phyloP scores from a whole-genome alignment of 1,140 invertebrate genomes.

The Aphaenogaster ashmeadi region DNA sequence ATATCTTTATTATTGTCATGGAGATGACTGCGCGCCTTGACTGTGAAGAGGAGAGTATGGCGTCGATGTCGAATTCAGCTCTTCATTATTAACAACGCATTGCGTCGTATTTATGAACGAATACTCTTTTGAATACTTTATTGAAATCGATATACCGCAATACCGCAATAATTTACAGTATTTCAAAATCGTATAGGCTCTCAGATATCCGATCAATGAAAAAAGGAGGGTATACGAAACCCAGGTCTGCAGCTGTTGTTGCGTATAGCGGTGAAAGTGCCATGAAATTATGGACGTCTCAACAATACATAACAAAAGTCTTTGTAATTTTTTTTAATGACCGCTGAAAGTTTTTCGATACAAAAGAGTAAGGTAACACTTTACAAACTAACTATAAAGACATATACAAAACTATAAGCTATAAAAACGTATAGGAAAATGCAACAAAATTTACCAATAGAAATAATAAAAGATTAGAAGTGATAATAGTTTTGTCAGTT shows the following conservation, averaged over 20 bases:
- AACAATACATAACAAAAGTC: not conserved
- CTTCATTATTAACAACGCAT: not conserved
- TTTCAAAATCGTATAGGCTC: not conserved
- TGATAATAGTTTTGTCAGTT: not conserved
- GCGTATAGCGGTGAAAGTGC: not conserved
- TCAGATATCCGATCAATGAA: not conserved
- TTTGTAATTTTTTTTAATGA: not conserved
- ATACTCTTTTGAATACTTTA: not conserved
- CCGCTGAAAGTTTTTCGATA: not conserved
- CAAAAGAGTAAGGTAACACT: not conserved
- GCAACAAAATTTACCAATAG: not conserved
- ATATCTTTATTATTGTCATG: slow-evolving; percentile 87
- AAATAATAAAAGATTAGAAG: not conserved
- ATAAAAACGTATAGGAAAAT: not conserved
- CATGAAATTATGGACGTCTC: not conserved
- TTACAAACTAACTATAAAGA: not conserved
- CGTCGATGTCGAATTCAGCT: slow-evolving; percentile 12
- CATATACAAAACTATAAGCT: not conserved
- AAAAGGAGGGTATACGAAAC: not conserved
- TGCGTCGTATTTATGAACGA: not conserved
- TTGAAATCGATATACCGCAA: not conserved
- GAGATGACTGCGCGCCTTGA: slow-evolving; percentile 78
- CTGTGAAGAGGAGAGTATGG: slow-evolving; percentile 42
- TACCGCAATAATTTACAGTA: not conserved
- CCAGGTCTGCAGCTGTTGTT: not conserved